These are phyloP conservation scores for Phasia obesa DNA, from an alignment of 2,888 invertebrate species.

Conservation along the genomic window DNA sequence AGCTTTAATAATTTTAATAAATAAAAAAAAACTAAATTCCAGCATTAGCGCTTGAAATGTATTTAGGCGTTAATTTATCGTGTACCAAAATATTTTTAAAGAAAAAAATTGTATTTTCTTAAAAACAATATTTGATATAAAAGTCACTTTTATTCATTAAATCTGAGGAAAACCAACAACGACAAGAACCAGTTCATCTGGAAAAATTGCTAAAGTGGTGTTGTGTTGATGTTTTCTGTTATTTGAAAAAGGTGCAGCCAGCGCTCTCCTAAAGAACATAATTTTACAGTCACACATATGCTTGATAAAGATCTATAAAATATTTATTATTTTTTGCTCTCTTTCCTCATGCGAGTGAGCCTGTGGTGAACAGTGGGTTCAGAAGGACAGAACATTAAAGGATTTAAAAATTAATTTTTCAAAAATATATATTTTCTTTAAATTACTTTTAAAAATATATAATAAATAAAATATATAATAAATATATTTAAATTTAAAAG, in stretches of 20 bases:
- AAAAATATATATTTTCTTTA: too few species aligned
- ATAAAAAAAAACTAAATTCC: constrained; percentile 25
- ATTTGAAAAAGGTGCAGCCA: constrained; percentile 57
- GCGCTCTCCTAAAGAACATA: background rate
- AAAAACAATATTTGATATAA: constrained; percentile 53
- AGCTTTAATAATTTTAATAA: constrained; percentile 54
- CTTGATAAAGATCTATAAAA: constrained; percentile 51
- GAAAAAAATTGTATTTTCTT: background rate
- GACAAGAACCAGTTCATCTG: constrained; percentile 56
- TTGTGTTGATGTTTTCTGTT: constrained; percentile 27
- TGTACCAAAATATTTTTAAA: constrained; percentile 33
- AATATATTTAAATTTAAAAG: too few species aligned
- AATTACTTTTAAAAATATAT: too few species aligned
- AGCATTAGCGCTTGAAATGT: constrained; percentile 7
- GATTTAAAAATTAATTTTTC: too few species aligned
- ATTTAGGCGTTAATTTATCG: constrained; percentile 66
- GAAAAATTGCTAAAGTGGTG: constrained; percentile 31
- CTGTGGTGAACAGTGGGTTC: constrained; percentile 28
- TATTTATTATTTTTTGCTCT: constrained; percentile 25
- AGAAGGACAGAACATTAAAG: too few species aligned
- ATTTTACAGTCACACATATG: constrained; percentile 40
- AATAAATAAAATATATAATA: too few species aligned
- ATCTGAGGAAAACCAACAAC: constrained; percentile 34
- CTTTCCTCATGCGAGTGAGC: constrained; percentile 3
- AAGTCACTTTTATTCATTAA: constrained; percentile 66